A percentile compares a stretch with the other conserved stretches of the same genome.
phyloP scores from a whole-genome alignment of 2,113 vertebrate species.

The Zingel zingel region DNA sequence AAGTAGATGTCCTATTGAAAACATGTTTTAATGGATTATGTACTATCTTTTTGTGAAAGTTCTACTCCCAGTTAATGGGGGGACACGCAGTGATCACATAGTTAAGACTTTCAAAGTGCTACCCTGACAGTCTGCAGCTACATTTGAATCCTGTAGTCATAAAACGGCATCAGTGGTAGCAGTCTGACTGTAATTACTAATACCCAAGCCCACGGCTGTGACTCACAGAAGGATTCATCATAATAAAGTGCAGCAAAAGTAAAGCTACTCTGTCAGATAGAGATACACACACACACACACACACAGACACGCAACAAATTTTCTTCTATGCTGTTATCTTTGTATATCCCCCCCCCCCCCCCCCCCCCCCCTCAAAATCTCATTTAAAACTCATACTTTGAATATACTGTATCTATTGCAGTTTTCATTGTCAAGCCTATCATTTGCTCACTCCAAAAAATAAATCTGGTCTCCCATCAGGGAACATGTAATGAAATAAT shows the following conservation, averaged over 20 bases:
- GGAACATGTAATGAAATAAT: slow-evolving; percentile 44
- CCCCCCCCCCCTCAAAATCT: slow-evolving; percentile 4
- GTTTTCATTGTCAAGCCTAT: slow-evolving; percentile 38
- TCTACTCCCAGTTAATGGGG: slow-evolving; percentile 56
- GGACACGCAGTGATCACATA: slow-evolving; percentile 52
- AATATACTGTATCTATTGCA: slow-evolving; percentile 8
- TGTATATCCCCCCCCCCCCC: neutral
- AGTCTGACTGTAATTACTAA: slow-evolving; percentile 62
- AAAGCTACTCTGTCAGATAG: slow-evolving; percentile 24
- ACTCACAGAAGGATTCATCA: slow-evolving; percentile 50
- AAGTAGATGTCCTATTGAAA: slow-evolving; percentile 15
- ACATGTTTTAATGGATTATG: neutral
- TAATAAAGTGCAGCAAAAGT: slow-evolving; percentile 17
- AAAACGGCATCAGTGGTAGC: slow-evolving; percentile 40
- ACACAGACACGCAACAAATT: neutral
- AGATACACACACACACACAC: slow-evolving; percentile 24
- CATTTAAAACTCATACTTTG: slow-evolving; percentile 24
- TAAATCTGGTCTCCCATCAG: slow-evolving; percentile 22
- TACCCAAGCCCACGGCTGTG: slow-evolving; percentile 39
- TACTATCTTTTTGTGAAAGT: slow-evolving; percentile 20
- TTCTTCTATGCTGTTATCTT: slow-evolving; percentile 11
- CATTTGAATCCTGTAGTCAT: slow-evolving; percentile 55
- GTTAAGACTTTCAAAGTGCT: slow-evolving; percentile 49
- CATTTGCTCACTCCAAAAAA: slow-evolving; percentile 41
- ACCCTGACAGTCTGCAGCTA: slow-evolving; percentile 37